phyloP scores from a whole-genome alignment of 1,140 invertebrate species.

The Orius insidiosus region DNA sequence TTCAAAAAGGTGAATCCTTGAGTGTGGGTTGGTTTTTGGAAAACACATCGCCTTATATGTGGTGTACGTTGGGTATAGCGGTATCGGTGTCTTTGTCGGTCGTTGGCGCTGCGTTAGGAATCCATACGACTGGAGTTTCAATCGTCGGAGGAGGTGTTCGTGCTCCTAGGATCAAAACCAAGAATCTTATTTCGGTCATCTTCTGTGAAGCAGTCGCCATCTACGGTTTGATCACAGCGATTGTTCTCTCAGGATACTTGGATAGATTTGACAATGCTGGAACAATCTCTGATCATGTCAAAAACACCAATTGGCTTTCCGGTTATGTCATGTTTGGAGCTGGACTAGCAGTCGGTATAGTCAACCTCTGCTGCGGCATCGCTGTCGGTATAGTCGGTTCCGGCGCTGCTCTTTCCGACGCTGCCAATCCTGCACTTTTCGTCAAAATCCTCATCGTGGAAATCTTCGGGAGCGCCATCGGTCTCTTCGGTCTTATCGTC shows the following conservation, averaged over 20 bases:
- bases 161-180: constrained; percentile 95
- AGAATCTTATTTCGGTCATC: constrained; percentile 97
- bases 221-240: constrained; percentile 93
- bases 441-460: constrained; percentile 96
- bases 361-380: constrained; percentile 88
- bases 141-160: constrained; percentile 97
- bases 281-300: constrained; percentile 25
- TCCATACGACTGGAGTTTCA: constrained; percentile 88
- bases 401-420: constrained; percentile 87
- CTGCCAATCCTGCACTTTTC: constrained; percentile 82
- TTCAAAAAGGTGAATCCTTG: constrained; percentile 72
- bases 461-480: constrained; percentile 95
- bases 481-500: constrained; percentile 94
- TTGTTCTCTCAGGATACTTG: constrained; percentile 75
- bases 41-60: constrained; percentile 80
- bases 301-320: constrained; percentile 46
- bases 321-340: constrained; percentile 93
- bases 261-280: constrained; percentile 27
- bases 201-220: constrained; percentile 98
- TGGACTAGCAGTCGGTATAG: constrained; percentile 79
- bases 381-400: constrained; percentile 90
- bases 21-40: constrained; percentile 79
- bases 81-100: constrained; percentile 87
- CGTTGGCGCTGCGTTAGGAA: constrained; percentile 91
- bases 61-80: constrained; percentile 76